Percentiles rank a stretch among this genome's conserved stretches.
Evolutionary conservation across 2,888 invertebrate species (phyloP).

Genomic region (Hypena proboscidalis): DNA sequence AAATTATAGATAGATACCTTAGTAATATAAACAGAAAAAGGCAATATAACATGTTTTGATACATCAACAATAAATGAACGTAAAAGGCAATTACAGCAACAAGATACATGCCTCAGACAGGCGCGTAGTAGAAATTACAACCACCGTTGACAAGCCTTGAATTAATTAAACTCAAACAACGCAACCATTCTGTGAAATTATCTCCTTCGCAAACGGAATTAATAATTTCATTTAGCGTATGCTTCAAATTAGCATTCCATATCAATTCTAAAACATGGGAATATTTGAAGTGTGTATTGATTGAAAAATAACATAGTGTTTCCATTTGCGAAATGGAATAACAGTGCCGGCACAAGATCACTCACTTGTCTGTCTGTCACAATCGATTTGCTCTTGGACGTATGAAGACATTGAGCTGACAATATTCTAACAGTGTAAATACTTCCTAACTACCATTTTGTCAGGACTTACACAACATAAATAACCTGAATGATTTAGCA

Average conservation of each 20-base stretch:
- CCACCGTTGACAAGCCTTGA: slow-evolving; percentile 81
- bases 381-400: slow-evolving; percentile 20
- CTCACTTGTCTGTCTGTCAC: slow-evolving; percentile 22
- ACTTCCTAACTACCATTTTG: too few species aligned
- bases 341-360: slow-evolving; percentile 15
- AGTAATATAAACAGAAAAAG: slow-evolving; percentile 28
- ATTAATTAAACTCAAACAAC: slow-evolving; percentile 84
- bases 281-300: slow-evolving; percentile 11
- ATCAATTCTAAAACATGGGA: slow-evolving; percentile 29
- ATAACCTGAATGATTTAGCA: too few species aligned
- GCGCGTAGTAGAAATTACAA: too few species aligned
- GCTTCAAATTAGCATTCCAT: slow-evolving; percentile 53
- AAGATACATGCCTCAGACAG: too few species aligned
- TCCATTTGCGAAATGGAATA: slow-evolving; percentile 1
- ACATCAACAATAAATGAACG: slow-evolving; percentile 60
- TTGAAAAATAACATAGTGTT: slow-evolving; percentile 4
- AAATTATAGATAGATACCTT: slow-evolving; percentile 4
- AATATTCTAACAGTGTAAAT: too few species aligned
- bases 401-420: slow-evolving; percentile 13
- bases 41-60: slow-evolving; percentile 30
- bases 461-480: too few species aligned
- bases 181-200: slow-evolving; percentile 76
- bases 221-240: slow-evolving; percentile 73
- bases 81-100: too few species aligned
- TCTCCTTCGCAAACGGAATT: slow-evolving; percentile 76